Conservation (phyloP, 2,113 vertebrate species). For the Ramphastos sulfuratus region DNA sequence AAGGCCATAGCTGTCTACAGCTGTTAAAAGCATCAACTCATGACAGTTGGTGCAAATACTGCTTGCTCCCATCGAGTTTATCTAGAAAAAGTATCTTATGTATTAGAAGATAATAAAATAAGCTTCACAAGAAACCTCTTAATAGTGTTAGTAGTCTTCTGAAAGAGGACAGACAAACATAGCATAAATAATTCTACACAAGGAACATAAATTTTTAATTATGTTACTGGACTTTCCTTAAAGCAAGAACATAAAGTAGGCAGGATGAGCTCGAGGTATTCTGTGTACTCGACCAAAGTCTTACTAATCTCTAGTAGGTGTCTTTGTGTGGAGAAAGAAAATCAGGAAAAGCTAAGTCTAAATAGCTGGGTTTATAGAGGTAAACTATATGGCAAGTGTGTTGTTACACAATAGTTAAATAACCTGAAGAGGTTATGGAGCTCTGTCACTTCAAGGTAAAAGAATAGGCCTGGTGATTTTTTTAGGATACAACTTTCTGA, state of each 20-base stretch:
- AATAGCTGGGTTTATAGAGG: background rate
- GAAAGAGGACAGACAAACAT: background rate
- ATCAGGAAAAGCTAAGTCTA: background rate
- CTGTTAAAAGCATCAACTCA: background rate
- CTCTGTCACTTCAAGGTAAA: background rate
- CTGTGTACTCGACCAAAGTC: background rate
- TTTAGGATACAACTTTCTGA: background rate
- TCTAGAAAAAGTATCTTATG: background rate
- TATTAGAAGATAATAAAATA: background rate
- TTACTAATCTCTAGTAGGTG: background rate
- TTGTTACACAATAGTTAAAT: background rate
- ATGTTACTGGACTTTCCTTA: background rate
- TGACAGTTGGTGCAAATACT: background rate
- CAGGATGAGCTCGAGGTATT: background rate
- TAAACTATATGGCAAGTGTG: background rate
- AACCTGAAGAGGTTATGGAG: background rate
- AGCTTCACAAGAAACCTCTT: background rate
- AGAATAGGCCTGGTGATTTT: background rate
- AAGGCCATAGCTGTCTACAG: slow-evolving; percentile 52
- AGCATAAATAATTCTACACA: background rate
- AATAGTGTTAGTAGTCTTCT: background rate
- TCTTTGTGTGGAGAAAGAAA: background rate
- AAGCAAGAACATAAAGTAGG: background rate
- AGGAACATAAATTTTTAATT: background rate
- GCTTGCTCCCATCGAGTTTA: background rate